These are phyloP conservation scores for Xiphias gladius DNA, from an alignment of 2,113 vertebrate species.

Conservation along the genomic window DNA sequence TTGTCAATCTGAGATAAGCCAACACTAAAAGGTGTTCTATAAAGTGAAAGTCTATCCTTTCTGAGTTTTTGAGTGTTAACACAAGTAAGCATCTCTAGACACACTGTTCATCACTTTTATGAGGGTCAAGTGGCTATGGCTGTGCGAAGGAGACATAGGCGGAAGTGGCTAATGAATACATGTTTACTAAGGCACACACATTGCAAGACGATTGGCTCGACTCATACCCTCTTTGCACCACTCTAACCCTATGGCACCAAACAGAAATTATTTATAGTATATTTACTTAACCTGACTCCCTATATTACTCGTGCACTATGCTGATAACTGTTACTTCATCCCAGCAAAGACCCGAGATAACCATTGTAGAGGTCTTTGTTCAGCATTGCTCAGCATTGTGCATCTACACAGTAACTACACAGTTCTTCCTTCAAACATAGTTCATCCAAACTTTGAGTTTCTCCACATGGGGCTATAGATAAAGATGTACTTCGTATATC, in stretches of 20 bases:
- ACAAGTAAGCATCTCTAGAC: conserved; percentile 54
- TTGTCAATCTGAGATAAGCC: conserved; percentile 43
- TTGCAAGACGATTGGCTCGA: conserved; percentile 30
- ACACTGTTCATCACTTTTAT: conserved; percentile 77
- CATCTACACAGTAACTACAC: not conserved
- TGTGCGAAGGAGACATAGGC: conserved; percentile 40
- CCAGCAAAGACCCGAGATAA: not conserved
- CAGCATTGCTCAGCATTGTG: not conserved
- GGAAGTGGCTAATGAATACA: conserved; percentile 69
- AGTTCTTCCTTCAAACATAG: not conserved
- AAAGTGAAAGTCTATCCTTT: conserved; percentile 52
- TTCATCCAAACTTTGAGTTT: not conserved
- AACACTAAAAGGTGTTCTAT: conserved; percentile 43
- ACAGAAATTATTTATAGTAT: conserved; percentile 29
- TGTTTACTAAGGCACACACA: conserved; percentile 66
- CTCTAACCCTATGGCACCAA: conserved; percentile 9
- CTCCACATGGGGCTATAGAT: not conserved
- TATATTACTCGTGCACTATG: conserved; percentile 24
- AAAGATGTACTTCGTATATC: no score
- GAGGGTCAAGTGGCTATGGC: conserved; percentile 67
- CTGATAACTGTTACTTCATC: conserved; percentile 15
- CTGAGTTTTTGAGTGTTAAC: conserved; percentile 35
- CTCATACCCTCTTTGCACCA: conserved; percentile 24
- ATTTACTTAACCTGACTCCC: conserved; percentile 58
- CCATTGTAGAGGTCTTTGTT: not conserved